Percentiles rank a stretch among this genome's conserved stretches.
phyloP scores from a whole-genome alignment of 2,797 vertebrate genomes.

The Artibeus jamaicensis region DNA sequence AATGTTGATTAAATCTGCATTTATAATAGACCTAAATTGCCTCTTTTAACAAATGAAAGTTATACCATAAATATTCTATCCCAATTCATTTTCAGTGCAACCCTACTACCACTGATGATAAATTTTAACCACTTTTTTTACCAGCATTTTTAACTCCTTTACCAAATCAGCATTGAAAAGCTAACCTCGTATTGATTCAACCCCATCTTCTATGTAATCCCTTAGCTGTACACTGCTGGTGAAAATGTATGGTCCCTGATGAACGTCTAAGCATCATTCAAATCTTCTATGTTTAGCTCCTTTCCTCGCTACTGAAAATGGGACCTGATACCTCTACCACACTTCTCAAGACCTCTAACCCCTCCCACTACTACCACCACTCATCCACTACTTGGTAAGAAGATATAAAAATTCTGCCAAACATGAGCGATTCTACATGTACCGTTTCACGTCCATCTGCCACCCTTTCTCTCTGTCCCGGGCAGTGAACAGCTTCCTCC shows the following conservation, averaged over 20 bases:
- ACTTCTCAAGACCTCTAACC: background rate
- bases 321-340: background rate
- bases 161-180: background rate
- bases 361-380: background rate
- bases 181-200: background rate
- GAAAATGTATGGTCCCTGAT: background rate
- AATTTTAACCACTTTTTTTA: background rate
- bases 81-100: background rate
- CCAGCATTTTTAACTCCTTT: background rate
- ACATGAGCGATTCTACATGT: background rate
- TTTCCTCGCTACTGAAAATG: background rate
- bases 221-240: background rate
- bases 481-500: background rate
- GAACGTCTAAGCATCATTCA: background rate
- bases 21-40: background rate
- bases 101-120: background rate
- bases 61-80: background rate
- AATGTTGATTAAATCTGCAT: background rate
- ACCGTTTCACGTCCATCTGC: background rate
- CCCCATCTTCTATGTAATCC: background rate
- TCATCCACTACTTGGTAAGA: background rate
- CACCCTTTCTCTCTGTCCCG: background rate
- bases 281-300: background rate
- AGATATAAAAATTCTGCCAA: background rate
- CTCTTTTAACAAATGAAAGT: background rate